Conservation (phyloP, 1,140 invertebrate species). For the Aphelenchoides besseyi region DNA sequence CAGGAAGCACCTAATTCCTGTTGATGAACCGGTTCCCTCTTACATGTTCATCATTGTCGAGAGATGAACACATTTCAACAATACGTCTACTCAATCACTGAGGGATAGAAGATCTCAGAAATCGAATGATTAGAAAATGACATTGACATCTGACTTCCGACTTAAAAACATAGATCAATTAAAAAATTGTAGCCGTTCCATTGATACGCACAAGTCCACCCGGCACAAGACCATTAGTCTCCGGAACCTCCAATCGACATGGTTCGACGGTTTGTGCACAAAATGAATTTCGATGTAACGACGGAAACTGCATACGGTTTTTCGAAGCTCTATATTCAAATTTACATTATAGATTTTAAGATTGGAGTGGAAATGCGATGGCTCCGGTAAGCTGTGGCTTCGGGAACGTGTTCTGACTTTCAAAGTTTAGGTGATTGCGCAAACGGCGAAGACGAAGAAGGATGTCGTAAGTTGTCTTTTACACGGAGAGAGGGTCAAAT, state of each 20-base stretch:
- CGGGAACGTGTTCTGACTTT: background rate
- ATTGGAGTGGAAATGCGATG: slow-evolving; percentile 69
- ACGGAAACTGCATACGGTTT: slow-evolving; percentile 69
- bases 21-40: background rate
- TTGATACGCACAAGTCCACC: slow-evolving; percentile 14
- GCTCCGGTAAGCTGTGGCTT: no score
- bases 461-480: background rate
- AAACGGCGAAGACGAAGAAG: slow-evolving; percentile 7
- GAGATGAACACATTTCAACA: background rate
- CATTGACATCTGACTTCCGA: no score
- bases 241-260: slow-evolving; percentile 24
- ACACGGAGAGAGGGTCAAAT: background rate
- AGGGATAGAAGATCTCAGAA: no score
- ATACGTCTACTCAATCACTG: no score
- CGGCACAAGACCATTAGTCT: slow-evolving; percentile 28
- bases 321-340: no score
- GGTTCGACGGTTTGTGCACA: slow-evolving; percentile 48
- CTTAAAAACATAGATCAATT: no score
- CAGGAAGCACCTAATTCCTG: background rate
- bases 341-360: no score
- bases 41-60: background rate
- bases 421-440: background rate
- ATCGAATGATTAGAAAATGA: no score
- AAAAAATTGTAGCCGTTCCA: background rate
- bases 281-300: slow-evolving; percentile 60